These are phyloP conservation scores for Heliothis subflexa DNA, from an alignment of 1,140 invertebrate species.

Conservation along the genomic window DNA sequence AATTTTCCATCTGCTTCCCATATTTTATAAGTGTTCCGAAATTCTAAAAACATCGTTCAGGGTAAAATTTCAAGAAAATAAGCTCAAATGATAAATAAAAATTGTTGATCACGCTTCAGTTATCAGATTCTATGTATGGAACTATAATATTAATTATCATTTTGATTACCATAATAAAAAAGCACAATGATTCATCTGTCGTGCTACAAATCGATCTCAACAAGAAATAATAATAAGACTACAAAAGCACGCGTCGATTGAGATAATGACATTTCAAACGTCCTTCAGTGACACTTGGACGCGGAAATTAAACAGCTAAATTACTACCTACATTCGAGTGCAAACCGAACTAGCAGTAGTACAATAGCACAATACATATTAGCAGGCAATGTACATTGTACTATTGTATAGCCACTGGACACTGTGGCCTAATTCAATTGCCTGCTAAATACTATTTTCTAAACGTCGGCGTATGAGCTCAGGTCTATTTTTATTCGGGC, in stretches of 20 bases:
- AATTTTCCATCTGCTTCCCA: neutral
- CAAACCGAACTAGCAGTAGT: constrained; percentile 47
- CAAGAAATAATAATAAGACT: constrained; percentile 52
- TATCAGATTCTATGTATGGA: neutral
- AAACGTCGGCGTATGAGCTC: constrained; percentile 37
- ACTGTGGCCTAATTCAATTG: constrained; percentile 18
- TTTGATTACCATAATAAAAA: constrained; percentile 16
- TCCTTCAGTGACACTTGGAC: constrained; percentile 72
- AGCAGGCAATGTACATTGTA: constrained; percentile 23
- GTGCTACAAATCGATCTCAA: constrained; percentile 24
- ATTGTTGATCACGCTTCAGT: neutral
- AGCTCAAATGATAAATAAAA: neutral
- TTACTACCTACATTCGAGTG: constrained; percentile 69
- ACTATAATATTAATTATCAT: constrained; percentile 16
- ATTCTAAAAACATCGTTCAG: neutral
- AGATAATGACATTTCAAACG: constrained; percentile 67
- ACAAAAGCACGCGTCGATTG: constrained; percentile 52
- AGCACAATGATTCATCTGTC: constrained; percentile 49
- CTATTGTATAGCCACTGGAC: neutral
- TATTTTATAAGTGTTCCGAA: too few relatives aligned
- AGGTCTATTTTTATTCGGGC: constrained; percentile 42
- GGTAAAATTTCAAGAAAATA: neutral
- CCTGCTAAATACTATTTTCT: neutral
- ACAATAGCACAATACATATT: constrained; percentile 51
- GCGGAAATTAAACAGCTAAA: constrained; percentile 78